A percentile compares a stretch with the other conserved stretches of the same genome.
Evolutionary conservation across 2,797 vertebrate species (phyloP).

Genomic region (Lagocephalus sceleratus): DNA sequence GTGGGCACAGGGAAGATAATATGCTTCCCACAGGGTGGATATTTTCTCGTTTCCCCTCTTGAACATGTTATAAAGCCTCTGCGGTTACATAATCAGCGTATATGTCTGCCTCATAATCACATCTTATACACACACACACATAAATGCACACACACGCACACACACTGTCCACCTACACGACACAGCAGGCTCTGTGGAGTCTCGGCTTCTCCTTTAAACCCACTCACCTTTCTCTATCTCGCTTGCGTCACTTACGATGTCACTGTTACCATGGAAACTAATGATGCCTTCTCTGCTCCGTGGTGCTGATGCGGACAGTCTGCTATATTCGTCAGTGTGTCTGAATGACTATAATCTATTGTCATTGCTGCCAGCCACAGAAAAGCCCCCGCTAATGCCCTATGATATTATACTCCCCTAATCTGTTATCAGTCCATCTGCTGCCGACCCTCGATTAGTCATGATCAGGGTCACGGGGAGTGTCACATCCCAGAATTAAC

Average conservation of each 20-base stretch:
- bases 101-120: conserved; percentile 25
- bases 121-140: not conserved
- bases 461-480: too few relatives aligned
- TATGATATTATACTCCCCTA: too few relatives aligned
- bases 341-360: conserved; percentile 50
- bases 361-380: conserved; percentile 26
- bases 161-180: conserved; percentile 47
- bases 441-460: too few relatives aligned
- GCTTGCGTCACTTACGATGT: conserved; percentile 69
- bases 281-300: conserved; percentile 66
- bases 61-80: conserved; percentile 10
- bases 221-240: conserved; percentile 51
- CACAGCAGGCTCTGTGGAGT: conserved; percentile 37
- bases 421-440: too few relatives aligned
- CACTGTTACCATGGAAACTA: conserved; percentile 77
- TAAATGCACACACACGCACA: conserved; percentile 11
- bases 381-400: too few relatives aligned
- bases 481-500: too few relatives aligned
- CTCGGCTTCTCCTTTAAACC: conserved; percentile 33
- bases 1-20: conserved; percentile 40
- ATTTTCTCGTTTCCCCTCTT: conserved; percentile 9
- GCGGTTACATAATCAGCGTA: conserved; percentile 18
- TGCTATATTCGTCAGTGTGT: conserved; percentile 57
- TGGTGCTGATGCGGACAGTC: conserved; percentile 73
- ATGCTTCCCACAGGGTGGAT: conserved; percentile 28